These are phyloP conservation scores for Tarsius wallacei DNA, from an alignment of 2,797 vertebrate species.

Conservation along the genomic window DNA sequence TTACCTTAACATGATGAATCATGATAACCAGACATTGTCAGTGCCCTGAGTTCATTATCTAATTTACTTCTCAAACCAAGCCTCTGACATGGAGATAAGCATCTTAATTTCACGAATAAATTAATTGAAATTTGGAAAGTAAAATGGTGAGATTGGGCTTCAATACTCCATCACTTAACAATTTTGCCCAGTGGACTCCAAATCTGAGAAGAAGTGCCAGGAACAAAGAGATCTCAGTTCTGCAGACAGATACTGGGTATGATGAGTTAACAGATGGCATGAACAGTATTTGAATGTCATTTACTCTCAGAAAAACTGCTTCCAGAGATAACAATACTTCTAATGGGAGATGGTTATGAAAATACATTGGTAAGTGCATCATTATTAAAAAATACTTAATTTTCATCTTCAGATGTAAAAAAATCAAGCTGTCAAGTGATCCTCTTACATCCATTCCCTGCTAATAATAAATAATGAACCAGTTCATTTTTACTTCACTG, in stretches of 20 bases:
- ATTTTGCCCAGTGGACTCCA: background rate
- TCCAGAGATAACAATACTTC: background rate
- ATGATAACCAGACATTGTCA: background rate
- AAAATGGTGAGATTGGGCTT: background rate
- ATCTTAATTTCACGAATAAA: slow-evolving; percentile 16
- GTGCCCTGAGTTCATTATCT: background rate
- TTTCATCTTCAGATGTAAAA: slow-evolving; percentile 53
- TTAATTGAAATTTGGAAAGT: background rate
- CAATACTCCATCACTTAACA: background rate
- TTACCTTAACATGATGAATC: background rate
- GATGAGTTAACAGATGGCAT: background rate
- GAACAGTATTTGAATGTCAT: background rate
- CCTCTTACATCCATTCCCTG: background rate
- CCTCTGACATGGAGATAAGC: background rate
- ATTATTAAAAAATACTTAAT: slow-evolving; percentile 49
- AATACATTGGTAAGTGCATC: background rate
- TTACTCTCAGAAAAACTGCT: too few species aligned
- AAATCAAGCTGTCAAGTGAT: slow-evolving; percentile 41
- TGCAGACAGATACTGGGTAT: background rate
- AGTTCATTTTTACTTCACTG: slow-evolving; percentile 27
- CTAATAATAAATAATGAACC: slow-evolving; percentile 47
- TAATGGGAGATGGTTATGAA: background rate
- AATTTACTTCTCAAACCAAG: background rate
- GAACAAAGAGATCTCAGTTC: background rate
- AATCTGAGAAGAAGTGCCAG: background rate